phyloP scores from a whole-genome alignment of 1,140 invertebrate genomes.

The Phymastichus coffea region DNA sequence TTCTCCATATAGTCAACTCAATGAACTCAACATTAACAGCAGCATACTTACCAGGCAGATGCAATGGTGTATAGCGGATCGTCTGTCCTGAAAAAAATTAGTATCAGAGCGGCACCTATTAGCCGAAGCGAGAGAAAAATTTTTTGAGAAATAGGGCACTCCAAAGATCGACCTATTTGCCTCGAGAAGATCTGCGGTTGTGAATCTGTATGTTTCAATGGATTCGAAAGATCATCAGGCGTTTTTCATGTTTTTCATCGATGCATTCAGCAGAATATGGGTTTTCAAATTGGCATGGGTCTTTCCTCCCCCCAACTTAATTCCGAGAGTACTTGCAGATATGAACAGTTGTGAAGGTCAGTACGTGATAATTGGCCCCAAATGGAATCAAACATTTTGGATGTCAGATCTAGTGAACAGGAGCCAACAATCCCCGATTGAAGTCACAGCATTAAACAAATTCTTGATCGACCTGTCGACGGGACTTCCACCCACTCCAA shows the following conservation, averaged over 20 bases:
- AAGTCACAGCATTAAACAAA: not conserved
- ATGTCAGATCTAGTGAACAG: conserved; percentile 14
- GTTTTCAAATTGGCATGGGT: conserved; percentile 40
- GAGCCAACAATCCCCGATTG: conserved; percentile 21
- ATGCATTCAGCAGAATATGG: conserved; percentile 40
- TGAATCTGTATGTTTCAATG: conserved; percentile 34
- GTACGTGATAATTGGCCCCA: not conserved
- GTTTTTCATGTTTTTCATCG: conserved; percentile 30
- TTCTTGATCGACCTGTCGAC: not conserved
- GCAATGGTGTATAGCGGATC: conserved; percentile 38
- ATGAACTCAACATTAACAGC: no score
- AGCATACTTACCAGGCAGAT: conserved; percentile 35
- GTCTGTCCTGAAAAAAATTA: conserved; percentile 31
- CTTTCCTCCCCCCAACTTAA: conserved; percentile 47
- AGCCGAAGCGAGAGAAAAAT: conserved; percentile 15
- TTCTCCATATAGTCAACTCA: no score
- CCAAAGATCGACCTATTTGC: conserved; percentile 42
- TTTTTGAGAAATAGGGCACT: conserved; percentile 37
- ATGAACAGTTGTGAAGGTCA: conserved; percentile 32
- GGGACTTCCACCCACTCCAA: not conserved
- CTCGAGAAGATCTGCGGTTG: conserved; percentile 31
- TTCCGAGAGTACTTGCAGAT: conserved; percentile 35
- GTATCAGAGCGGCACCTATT: conserved; percentile 43
- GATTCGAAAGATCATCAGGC: conserved; percentile 32
- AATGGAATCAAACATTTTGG: conserved; percentile 6